A percentile compares a stretch with the other conserved stretches of the same genome.
phyloP scores from a whole-genome alignment of 2,888 invertebrate genomes.

The Therioaphis trifolii region DNA sequence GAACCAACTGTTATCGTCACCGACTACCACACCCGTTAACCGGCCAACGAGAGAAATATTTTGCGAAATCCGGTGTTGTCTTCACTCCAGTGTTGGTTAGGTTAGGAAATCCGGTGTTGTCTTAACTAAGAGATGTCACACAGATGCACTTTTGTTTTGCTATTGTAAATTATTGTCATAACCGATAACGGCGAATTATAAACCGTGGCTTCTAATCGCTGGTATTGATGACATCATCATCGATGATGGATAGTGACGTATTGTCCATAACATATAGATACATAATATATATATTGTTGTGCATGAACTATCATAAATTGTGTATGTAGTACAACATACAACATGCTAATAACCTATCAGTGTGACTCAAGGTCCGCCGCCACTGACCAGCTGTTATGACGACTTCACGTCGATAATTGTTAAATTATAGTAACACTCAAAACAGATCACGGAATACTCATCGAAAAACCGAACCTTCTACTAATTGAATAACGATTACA shows the following conservation, averaged over 20 bases:
- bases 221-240: constrained; percentile 17
- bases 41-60: background rate
- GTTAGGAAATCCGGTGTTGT: no score
- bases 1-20: background rate
- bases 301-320: background rate
- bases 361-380: constrained; percentile 20
- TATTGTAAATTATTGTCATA: background rate
- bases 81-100: no score
- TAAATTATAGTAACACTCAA: constrained; percentile 15
- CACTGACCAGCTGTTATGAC: background rate
- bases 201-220: constrained; percentile 5
- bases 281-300: background rate
- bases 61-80: background rate
- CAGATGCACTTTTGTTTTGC: constrained; percentile 11
- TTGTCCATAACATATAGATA: background rate
- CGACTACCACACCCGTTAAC: background rate
- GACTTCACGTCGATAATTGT: background rate
- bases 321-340: background rate
- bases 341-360: constrained; percentile 41
- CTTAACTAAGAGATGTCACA: background rate
- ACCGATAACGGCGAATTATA: background rate
- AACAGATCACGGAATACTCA: background rate
- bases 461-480: background rate
- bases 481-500: background rate
- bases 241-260: constrained; percentile 21